Conservation (phyloP, 1,140 invertebrate genomes). For the Prorops nasuta region DNA sequence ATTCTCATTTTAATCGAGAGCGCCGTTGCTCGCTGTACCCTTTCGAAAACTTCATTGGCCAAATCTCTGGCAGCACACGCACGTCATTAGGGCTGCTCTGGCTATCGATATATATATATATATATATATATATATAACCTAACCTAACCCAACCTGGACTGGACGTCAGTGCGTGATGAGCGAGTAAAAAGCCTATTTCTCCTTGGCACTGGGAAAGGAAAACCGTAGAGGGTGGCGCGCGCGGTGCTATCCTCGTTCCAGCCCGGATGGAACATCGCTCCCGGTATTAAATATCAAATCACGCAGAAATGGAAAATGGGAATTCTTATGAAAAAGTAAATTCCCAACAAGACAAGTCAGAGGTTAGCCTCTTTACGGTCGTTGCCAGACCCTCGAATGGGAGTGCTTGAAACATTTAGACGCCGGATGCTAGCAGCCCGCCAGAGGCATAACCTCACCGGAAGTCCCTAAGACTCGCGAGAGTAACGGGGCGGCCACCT, state of each 20-base stretch:
- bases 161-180: constrained; percentile 46
- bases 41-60: constrained; percentile 39
- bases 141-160: constrained; percentile 29
- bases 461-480: constrained; percentile 50
- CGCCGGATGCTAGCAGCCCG: constrained; percentile 38
- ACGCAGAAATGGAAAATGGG: no score
- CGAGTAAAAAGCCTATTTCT: constrained; percentile 46
- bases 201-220: no score
- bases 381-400: constrained; percentile 10
- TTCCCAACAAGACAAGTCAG: no score
- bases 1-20: constrained; percentile 1
- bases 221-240: no score
- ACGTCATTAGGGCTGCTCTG: constrained; percentile 45
- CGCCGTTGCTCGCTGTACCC: neutral
- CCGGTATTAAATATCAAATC: no score
- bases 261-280: no score
- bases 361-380: no score
- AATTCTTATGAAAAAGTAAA: no score
- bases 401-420: constrained; percentile 45
- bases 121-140: no score
- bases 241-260: no score
- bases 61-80: constrained; percentile 53
- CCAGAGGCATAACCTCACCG: constrained; percentile 45
- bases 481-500: constrained; percentile 39
- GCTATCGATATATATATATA: constrained; percentile 54